A percentile compares a stretch with the other conserved stretches of the same genome.
Evolutionary conservation across 2,113 vertebrate genomes (phyloP).

Genomic region (Cynopterus brachyotis): DNA sequence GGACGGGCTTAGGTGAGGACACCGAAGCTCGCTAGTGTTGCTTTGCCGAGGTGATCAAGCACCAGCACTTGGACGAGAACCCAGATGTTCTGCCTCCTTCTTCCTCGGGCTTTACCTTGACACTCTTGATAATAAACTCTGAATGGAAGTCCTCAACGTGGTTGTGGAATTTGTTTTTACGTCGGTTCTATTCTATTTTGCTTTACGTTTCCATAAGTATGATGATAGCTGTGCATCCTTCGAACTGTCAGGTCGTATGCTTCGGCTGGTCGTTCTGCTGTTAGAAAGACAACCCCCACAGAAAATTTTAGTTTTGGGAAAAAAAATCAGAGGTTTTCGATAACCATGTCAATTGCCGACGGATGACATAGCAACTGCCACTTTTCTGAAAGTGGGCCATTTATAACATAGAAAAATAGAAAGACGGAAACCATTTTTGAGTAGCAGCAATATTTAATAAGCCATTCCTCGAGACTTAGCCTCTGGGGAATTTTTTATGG

Average conservation of each 20-base stretch:
- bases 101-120: background rate
- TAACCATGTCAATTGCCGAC: background rate
- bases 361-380: background rate
- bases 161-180: background rate
- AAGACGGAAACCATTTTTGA: background rate
- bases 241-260: background rate
- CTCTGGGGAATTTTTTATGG: background rate
- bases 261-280: background rate
- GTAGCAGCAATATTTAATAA: slow-evolving; percentile 4
- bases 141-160: background rate
- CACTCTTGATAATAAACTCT: background rate
- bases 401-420: background rate
- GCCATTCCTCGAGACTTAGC: background rate
- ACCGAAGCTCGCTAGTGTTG: background rate
- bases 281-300: background rate
- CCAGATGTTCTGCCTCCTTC: background rate
- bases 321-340: slow-evolving; percentile 1
- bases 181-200: background rate
- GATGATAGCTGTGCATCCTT: background rate
- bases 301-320: background rate
- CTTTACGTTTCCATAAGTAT: background rate
- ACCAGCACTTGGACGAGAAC: background rate
- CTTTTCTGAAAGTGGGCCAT: background rate
- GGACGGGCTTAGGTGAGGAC: background rate
- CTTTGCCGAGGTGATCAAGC: background rate